Evolutionary conservation across 2,797 vertebrate genomes (phyloP).

Genomic region (Otolemur crassicaudatus): DNA sequence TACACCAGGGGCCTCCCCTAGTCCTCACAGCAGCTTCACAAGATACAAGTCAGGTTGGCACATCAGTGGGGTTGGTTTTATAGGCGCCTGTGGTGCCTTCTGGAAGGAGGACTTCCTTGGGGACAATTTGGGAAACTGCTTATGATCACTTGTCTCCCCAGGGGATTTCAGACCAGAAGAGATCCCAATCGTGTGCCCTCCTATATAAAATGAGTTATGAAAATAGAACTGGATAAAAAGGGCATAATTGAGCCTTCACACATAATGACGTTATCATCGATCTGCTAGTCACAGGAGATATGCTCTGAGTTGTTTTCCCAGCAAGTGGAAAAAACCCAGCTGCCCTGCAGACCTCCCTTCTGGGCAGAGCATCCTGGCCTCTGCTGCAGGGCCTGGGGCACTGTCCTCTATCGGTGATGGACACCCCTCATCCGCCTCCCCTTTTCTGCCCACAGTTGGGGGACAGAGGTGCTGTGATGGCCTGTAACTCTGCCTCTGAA

Average conservation of each 20-base stretch:
- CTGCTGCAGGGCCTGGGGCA: not conserved
- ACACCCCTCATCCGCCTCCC: not conserved
- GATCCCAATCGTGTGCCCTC: not conserved
- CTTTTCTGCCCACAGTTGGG: not conserved
- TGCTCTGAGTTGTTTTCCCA: slow-evolving; percentile 52
- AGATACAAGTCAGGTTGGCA: not conserved
- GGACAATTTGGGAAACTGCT: not conserved
- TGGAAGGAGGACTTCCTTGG: not conserved
- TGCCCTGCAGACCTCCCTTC: not conserved
- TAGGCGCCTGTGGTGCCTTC: not conserved
- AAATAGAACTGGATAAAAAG: slow-evolving; percentile 47
- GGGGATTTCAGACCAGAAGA: not conserved
- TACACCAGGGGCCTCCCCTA: accelerated
- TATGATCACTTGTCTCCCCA: not conserved
- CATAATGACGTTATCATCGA: not conserved
- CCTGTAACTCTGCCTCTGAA: not conserved
- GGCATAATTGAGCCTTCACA: not conserved
- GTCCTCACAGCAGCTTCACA: not conserved
- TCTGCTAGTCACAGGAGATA: not conserved
- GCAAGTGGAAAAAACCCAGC: slow-evolving; percentile 51
- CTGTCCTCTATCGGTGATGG: not conserved
- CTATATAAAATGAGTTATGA: slow-evolving; percentile 19
- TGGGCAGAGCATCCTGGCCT: not conserved
- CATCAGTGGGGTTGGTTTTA: not conserved
- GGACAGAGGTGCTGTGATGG: not conserved